phyloP scores from a whole-genome alignment of 2,888 invertebrate genomes.

The Poecilus cupreus region DNA sequence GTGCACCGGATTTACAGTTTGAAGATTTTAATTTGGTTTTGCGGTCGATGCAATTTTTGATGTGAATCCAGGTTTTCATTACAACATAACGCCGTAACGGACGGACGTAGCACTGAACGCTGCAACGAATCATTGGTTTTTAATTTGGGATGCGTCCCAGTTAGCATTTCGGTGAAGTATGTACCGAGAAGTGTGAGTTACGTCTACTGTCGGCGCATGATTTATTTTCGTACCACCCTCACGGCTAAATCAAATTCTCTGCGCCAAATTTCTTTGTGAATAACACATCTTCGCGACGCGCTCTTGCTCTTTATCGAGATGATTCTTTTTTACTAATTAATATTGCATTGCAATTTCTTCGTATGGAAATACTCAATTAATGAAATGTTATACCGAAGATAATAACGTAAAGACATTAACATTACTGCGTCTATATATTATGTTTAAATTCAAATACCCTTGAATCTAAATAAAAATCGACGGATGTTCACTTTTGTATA shows the following conservation, averaged over 20 bases:
- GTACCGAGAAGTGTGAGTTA: slow-evolving; percentile 46
- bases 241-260: slow-evolving; percentile 6
- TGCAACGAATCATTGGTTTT: slow-evolving; percentile 58
- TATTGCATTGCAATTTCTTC: no score
- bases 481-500: no score
- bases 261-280: neutral
- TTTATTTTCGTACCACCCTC: slow-evolving; percentile 58
- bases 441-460: no score
- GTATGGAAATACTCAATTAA: no score
- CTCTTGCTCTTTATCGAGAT: no score
- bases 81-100: slow-evolving; percentile 30
- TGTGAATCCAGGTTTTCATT: slow-evolving; percentile 53
- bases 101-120: slow-evolving; percentile 23
- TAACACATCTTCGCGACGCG: neutral
- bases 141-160: slow-evolving; percentile 59
- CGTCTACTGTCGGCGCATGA: slow-evolving; percentile 51
- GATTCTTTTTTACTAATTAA: no score
- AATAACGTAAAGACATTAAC: no score
- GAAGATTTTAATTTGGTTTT: slow-evolving; percentile 55
- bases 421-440: no score
- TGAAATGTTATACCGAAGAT: no score
- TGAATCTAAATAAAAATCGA: no score
- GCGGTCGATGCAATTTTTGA: slow-evolving; percentile 57
- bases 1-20: slow-evolving; percentile 55
- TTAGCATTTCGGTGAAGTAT: slow-evolving; percentile 52